A percentile compares a stretch with the other conserved stretches of the same genome.
These are phyloP conservation scores for Eulithis prunata DNA, from an alignment of 2,888 invertebrate genomes.

Conservation along the genomic window DNA sequence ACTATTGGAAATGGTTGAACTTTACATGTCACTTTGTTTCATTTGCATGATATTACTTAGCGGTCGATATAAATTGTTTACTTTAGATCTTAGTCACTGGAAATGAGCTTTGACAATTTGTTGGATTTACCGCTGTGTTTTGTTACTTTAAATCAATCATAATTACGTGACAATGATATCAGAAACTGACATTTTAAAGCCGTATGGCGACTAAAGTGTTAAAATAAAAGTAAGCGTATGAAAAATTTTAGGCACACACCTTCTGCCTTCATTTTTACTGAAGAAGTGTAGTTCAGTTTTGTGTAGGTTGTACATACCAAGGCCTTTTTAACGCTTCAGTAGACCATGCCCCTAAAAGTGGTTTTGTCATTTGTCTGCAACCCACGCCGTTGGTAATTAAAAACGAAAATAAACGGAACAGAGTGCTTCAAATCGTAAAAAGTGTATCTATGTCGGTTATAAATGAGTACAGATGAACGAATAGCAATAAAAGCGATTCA, in stretches of 20 bases:
- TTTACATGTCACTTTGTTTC: conserved; percentile 9
- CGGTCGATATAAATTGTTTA: conserved; percentile 36
- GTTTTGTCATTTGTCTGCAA: conserved; percentile 76
- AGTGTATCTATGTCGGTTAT: conserved; percentile 81
- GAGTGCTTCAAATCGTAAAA: conserved; percentile 82
- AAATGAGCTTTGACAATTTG: conserved; percentile 56
- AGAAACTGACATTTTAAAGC: background rate
- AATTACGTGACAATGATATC: conserved; percentile 51
- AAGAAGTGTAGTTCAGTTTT: background rate
- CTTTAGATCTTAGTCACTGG: conserved; percentile 44
- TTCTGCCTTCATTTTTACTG: background rate
- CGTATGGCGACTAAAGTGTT: background rate
- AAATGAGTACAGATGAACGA: conserved; percentile 82
- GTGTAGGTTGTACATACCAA: background rate
- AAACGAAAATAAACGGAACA: conserved; percentile 85
- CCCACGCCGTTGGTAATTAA: conserved; percentile 83
- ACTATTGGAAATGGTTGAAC: background rate
- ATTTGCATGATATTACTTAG: conserved; percentile 19
- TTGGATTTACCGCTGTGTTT: conserved; percentile 58
- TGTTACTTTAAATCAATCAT: conserved; percentile 59
- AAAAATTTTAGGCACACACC: background rate
- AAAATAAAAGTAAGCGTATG: background rate
- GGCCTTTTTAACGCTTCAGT: conserved; percentile 3
- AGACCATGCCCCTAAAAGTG: conserved; percentile 40
- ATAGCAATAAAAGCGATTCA: conserved; percentile 81